Evolutionary conservation across 2,113 vertebrate genomes (phyloP).

Genomic region (Vidua chalybeata): DNA sequence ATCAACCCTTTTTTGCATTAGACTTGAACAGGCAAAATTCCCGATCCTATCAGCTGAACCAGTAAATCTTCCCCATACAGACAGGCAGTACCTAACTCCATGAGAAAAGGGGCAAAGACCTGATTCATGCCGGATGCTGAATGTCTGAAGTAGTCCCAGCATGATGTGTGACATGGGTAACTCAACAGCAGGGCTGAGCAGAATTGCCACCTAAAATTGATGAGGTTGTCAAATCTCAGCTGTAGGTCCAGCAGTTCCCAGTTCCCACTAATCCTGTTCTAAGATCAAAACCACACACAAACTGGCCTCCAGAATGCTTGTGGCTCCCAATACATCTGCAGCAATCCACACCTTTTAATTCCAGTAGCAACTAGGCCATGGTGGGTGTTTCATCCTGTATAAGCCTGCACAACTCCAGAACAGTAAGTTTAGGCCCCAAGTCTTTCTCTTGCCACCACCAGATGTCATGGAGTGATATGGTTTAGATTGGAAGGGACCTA

Average conservation of each 20-base stretch:
- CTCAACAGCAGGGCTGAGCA: rapidly evolving
- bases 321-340: not conserved
- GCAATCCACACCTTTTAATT: not conserved
- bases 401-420: not conserved
- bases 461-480: not conserved
- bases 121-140: not conserved
- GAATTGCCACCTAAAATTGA: not conserved
- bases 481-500: not conserved
- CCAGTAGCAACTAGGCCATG: not conserved
- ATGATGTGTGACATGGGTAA: not conserved
- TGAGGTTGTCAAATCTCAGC: not conserved
- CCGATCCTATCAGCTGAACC: not conserved
- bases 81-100: not conserved
- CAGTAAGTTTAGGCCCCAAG: not conserved
- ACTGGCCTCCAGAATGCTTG: not conserved
- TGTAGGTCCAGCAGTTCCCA: not conserved
- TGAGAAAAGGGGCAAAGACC: not conserved
- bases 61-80: not conserved
- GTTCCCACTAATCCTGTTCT: not conserved
- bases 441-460: not conserved
- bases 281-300: not conserved
- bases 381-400: not conserved
- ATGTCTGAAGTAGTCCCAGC: not conserved
- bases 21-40: not conserved
- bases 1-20: not conserved